Percentiles rank a stretch among this genome's conserved stretches.
Conservation (phyloP, 2,113 vertebrate genomes). For the Oryzias woworae region DNA sequence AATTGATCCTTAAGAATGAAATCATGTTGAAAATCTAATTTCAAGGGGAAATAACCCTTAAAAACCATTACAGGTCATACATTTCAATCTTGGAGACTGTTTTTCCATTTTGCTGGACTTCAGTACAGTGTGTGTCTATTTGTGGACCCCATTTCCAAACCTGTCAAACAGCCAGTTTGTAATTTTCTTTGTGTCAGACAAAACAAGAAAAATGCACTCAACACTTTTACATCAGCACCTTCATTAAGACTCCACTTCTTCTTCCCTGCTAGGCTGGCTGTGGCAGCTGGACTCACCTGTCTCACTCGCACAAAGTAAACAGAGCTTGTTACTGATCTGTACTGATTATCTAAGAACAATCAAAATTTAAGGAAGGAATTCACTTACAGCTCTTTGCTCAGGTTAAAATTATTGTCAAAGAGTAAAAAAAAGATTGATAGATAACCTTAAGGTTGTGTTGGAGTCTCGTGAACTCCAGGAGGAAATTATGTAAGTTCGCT, state of each 20-base stretch:
- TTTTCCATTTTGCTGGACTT: not conserved
- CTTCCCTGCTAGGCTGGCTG: not conserved
- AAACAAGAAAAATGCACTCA: slow-evolving; percentile 17
- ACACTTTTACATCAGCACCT: slow-evolving; percentile 3
- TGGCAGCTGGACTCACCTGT: slow-evolving; percentile 24
- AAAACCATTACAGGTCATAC: not conserved
- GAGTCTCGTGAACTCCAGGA: too few species aligned
- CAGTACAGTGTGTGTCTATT: slow-evolving; percentile 5
- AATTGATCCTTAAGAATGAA: not conserved
- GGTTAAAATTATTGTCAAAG: too few species aligned
- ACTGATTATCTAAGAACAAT: too few species aligned
- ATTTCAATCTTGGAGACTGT: not conserved
- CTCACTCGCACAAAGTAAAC: slow-evolving; percentile 12
- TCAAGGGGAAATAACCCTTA: not conserved
- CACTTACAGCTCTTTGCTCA: too few species aligned
- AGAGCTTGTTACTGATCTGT: not conserved
- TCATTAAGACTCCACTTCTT: not conserved
- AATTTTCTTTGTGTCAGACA: slow-evolving; percentile 15
- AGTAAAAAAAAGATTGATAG: too few species aligned
- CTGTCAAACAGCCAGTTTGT: slow-evolving; percentile 11
- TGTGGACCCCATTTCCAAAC: not conserved
- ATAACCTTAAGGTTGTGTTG: too few species aligned
- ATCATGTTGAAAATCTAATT: not conserved
- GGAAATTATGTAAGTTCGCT: too few species aligned
- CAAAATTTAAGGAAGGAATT: too few species aligned